Base-by-base conservation (phyloP, 2,888 invertebrate species). In the Gari tellinella region DNA sequence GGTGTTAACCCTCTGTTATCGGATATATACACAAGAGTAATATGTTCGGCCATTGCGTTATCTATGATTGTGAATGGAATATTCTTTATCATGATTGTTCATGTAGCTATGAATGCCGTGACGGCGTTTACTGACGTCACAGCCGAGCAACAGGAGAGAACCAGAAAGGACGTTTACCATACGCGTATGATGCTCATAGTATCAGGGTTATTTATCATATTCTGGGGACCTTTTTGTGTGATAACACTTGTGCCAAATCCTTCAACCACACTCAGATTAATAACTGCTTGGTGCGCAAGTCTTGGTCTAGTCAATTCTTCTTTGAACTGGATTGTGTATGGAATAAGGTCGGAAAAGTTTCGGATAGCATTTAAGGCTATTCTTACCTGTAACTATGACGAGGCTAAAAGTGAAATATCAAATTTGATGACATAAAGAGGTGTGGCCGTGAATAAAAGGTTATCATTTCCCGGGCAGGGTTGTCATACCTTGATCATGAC, bases 161-260 rank as follows among this genome's bases (percentile, higher is more conserved):
- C 31, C 1, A 8, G 17, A 25, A 46, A 17, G n/a, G 45, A n/a
- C 45, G 2, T 43, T 2, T 17, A 12, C 10, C 63, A 63, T 21
- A 63, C 63, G 14, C n/a, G 63, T 5, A 55, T 26, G 14, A 63
- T 63, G 63, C 46, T 63, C 10, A 63, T 46, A 31, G 23, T 63
- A 15, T 45, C 63, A 2, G 63, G 63, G 26, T 19, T 63, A 8
- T 63, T 63, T 23, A 63, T 63, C 37, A 12, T 63, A 7, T 63
- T 63, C 45, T 63, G 63, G 63, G 45, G 53, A 19, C 63, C 63
- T 2, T 63, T 45, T 43, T 45, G 63, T 15, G 15, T 53, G 31
- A 14, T 23, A 8, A 17, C 63, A n/a, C 45, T 63, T 12, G 45
- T 63, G 17, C 63, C 63, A 19, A 48, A 19, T 19, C 19, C n/a